Base-by-base conservation (phyloP, 2,113 vertebrate genomes). In the Bungarus multicinctus region DNA sequence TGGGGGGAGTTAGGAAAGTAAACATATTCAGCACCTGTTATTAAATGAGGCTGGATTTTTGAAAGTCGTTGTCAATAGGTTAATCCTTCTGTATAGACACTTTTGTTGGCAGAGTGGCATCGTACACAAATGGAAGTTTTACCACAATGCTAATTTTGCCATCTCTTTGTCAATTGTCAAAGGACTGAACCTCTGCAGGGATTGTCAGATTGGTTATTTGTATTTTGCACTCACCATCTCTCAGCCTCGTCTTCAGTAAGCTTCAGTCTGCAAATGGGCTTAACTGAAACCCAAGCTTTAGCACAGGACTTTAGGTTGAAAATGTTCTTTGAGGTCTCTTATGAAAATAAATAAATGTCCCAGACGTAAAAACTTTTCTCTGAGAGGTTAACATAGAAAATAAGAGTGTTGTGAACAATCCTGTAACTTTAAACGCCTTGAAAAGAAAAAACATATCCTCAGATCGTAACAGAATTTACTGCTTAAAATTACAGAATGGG, bases 41-140 rank as follows among this genome's bases (percentile, higher is more conserved):
- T 98, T 98, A 97, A 97, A 97, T 97, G 95, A 96, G 95, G 96
- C 96, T 97, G 94, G 95, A 96, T 98, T 98, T 98, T 96, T 94
- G 95, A 97, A 97, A 97, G 95, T 96, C 96, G 96, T 97, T 98
- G 97, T 98, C 98, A 98, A 97, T 98, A 98, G 96, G 97, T 97
- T 98, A 98, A 98, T 98, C 96, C 97, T 97, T 97, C 95, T 96
- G 94, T 97, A 97, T 94, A 97, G 97, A 96, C 91, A 97, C 94
- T 96, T 91, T 97, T 95, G 97, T 97, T 97, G 96, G 97, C 96
- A 96, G 97, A 97, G 96, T 97, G 95, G 95, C 92, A 96, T 96
- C 95, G 97, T 98, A 96, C 97, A 97, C 95, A 98, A 98, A 97
- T 97, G 97, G 94, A 95, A 94, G 91, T 97, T 97, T 98, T 97